Evolutionary conservation across 2,113 vertebrate species (phyloP).

Genomic region (Amblyornis subalaris): DNA sequence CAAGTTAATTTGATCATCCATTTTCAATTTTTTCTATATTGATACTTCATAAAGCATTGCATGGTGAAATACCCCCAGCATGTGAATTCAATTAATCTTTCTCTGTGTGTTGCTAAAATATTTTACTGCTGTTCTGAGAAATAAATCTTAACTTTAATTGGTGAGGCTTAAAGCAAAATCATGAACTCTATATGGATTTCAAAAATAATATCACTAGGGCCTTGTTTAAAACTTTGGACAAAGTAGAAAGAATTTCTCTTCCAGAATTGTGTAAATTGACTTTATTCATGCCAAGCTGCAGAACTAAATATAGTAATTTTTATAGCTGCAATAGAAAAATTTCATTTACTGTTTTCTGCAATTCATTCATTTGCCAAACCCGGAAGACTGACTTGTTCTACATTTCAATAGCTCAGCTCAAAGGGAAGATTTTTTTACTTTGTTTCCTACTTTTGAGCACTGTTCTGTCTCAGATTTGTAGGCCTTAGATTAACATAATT

Average conservation of each 20-base stretch:
- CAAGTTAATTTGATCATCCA: background rate
- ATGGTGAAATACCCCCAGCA: background rate
- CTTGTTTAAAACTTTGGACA: conserved; percentile 50
- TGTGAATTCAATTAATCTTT: conserved; percentile 31
- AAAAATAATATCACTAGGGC: conserved; percentile 10
- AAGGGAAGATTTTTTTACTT: background rate
- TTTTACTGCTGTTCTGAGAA: conserved; percentile 41
- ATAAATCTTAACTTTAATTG: conserved; percentile 31
- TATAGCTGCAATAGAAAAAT: conserved; percentile 17
- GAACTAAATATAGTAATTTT: conserved; percentile 21
- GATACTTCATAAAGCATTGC: background rate
- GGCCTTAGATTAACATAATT: background rate
- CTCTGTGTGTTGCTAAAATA: background rate
- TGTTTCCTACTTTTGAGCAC: background rate
- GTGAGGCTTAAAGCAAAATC: conserved; percentile 30
- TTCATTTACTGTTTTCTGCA: conserved; percentile 29
- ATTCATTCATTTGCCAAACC: background rate
- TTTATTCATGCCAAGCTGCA: conserved; percentile 25
- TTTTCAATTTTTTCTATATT: background rate
- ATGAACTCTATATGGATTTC: conserved; percentile 9
- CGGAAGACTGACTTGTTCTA: background rate
- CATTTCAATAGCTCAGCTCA: background rate
- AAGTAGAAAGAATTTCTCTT: conserved; percentile 34
- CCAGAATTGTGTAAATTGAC: conserved; percentile 8
- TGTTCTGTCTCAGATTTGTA: background rate